Evolutionary conservation across 2,113 vertebrate genomes (phyloP).

Genomic region (Corythoichthys intestinalis): DNA sequence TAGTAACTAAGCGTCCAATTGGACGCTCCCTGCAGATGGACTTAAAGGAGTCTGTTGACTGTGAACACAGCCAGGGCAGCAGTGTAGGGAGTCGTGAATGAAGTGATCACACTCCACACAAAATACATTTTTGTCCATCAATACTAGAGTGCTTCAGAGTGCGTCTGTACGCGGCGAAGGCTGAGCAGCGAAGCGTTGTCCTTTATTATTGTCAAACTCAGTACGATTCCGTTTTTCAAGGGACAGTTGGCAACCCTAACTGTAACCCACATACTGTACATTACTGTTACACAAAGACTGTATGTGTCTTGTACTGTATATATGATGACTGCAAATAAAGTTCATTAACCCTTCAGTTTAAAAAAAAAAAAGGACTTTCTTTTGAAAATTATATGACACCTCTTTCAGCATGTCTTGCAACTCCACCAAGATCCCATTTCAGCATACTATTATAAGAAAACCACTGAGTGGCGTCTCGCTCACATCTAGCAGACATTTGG

Average conservation of each 20-base stretch:
- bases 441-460: constrained; percentile 40
- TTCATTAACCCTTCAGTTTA: background rate
- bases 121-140: constrained; percentile 67
- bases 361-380: background rate
- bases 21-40: no score
- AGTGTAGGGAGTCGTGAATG: constrained; percentile 90
- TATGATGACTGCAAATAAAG: background rate
- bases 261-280: no score
- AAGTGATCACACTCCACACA: constrained; percentile 93
- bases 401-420: background rate
- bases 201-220: no score
- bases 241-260: no score
- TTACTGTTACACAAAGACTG: no score
- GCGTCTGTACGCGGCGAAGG: no score
- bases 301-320: background rate
- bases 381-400: background rate
- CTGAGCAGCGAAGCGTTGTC: no score
- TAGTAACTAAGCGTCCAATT: no score
- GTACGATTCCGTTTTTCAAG: no score
- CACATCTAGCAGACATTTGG: background rate
- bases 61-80: constrained; percentile 91
- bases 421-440: constrained; percentile 16
- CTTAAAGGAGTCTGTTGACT: constrained; percentile 53
- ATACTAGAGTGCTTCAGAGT: no score
- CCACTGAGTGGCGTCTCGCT: constrained; percentile 1